Conservation (phyloP, 2,113 vertebrate genomes). For the Pollimyrus isidori region DNA sequence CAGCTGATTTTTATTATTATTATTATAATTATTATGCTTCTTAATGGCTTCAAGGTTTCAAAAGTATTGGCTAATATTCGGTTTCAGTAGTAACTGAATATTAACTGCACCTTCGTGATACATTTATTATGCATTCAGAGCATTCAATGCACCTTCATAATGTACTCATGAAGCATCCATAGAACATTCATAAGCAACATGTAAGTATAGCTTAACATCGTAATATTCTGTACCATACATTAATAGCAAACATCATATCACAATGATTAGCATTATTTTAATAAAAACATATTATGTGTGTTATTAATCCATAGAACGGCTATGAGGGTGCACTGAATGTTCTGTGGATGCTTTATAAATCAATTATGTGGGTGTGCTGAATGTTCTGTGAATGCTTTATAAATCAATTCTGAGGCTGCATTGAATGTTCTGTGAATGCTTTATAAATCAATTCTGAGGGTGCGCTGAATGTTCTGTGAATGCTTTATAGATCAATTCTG, state of each 20-base stretch:
- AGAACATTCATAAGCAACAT: not conserved
- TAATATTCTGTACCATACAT: not conserved
- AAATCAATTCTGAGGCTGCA: not conserved
- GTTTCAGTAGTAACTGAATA: not conserved
- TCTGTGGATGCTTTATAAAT: not conserved
- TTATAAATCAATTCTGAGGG: not conserved
- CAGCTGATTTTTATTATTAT: conserved; percentile 26
- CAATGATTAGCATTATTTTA: not conserved
- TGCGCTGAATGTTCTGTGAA: not conserved
- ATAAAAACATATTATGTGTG: too few relatives aligned
- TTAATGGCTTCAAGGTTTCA: not conserved
- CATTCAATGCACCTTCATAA: too few relatives aligned
- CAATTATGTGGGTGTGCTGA: too few relatives aligned
- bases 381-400: not conserved
- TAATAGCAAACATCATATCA: not conserved
- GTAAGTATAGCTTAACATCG: not conserved
- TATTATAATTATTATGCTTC: conserved; percentile 6
- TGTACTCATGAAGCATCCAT: too few relatives aligned
- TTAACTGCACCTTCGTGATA: too few relatives aligned
- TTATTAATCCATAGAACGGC: not conserved
- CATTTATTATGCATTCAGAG: too few relatives aligned
- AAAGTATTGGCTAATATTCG: not conserved
- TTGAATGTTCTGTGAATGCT: not conserved
- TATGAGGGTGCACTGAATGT: not conserved
- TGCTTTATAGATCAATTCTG: not conserved